phyloP scores from a whole-genome alignment of 2,888 invertebrate genomes.

The Stramonita haemastoma region DNA sequence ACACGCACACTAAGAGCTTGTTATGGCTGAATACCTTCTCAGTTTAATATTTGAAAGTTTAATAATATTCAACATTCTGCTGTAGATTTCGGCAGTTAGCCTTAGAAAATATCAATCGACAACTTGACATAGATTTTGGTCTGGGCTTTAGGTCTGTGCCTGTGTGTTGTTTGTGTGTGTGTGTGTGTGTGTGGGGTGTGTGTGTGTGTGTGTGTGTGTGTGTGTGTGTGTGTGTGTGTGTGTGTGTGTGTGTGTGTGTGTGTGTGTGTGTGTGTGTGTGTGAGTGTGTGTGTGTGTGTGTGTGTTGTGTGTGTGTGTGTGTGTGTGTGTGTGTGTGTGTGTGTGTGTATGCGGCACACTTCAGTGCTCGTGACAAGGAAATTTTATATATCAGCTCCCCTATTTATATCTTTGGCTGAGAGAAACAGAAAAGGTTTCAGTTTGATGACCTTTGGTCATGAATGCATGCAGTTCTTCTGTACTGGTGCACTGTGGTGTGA shows the following conservation, averaged over 20 bases:
- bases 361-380: too few relatives aligned
- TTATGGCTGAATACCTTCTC: not conserved
- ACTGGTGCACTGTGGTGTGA: too few relatives aligned
- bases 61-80: not conserved
- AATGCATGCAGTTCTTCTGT: too few relatives aligned
- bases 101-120: not conserved
- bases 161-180: not conserved
- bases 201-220: not conserved
- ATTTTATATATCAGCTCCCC: too few relatives aligned
- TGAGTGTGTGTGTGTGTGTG: not conserved
- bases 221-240: constrained; percentile 7
- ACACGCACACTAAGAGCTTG: not conserved
- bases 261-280: not conserved
- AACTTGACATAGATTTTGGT: not conserved
- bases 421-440: too few relatives aligned
- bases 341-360: not conserved
- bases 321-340: not conserved
- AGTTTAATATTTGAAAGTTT: not conserved
- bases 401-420: too few relatives aligned
- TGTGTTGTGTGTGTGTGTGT: not conserved
- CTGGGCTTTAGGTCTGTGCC: not conserved
- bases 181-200: too few relatives aligned
- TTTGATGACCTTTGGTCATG: too few relatives aligned
- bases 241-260: constrained; percentile 10
- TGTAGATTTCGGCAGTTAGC: not conserved